Evolutionary conservation across 2,888 invertebrate species (phyloP).

Genomic region (Baccha elongata): DNA sequence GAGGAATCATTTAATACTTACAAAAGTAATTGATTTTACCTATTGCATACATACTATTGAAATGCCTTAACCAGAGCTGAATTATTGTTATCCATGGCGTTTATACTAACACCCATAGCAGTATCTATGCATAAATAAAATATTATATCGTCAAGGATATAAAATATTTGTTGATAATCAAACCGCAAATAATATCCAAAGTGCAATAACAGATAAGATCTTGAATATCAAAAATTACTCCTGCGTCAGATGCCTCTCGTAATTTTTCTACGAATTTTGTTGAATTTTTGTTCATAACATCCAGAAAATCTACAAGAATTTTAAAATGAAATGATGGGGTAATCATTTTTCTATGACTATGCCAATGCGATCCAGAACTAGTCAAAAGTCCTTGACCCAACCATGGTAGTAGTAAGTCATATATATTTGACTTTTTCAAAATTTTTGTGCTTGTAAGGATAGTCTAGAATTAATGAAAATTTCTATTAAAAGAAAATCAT

Average conservation of each 20-base stretch:
- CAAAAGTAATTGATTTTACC: too few relatives aligned
- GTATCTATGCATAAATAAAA: constrained; percentile 82
- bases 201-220: constrained; percentile 83
- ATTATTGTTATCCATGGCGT: constrained; percentile 82
- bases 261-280: constrained; percentile 82
- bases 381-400: constrained; percentile 83
- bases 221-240: constrained; percentile 83
- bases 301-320: constrained; percentile 83
- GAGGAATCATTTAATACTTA: too few relatives aligned
- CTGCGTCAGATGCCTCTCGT: constrained; percentile 74
- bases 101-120: constrained; percentile 86
- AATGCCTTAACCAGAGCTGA: constrained; percentile 84
- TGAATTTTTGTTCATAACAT: constrained; percentile 83
- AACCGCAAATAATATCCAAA: constrained; percentile 83
- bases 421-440: constrained; percentile 82
- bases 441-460: constrained; percentile 81
- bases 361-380: constrained; percentile 83
- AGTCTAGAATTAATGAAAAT: constrained; percentile 68
- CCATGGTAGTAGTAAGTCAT: constrained; percentile 82
- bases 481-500: not conserved
- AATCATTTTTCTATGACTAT: constrained; percentile 83
- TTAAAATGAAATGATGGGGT: constrained; percentile 84
- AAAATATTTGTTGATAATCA: constrained; percentile 38
- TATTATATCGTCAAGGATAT: not conserved
- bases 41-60: constrained; percentile 80